Base-by-base conservation (phyloP, 35 echinoderm and acorn worm species). In the Stichopus chloronotus region DNA sequence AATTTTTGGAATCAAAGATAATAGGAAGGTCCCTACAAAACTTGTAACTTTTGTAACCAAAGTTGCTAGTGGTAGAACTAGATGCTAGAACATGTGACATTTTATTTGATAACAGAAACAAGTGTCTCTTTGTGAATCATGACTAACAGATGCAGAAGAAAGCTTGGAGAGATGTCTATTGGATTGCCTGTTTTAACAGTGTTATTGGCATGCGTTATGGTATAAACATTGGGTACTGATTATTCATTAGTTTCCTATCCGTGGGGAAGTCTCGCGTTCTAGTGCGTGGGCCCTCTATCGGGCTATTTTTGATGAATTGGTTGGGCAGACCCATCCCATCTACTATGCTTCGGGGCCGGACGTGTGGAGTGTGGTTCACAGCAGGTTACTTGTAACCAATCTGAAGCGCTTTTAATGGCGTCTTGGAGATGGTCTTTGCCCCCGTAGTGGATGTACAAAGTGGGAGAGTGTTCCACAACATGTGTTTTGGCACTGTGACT, bases 21-120 rank as follows among this genome's bases (percentile, higher is more conserved):
- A 74, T 74, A 74, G 69, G 8, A 74, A 74, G 69, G 69, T 74
- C 69, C 69, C 69, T 74, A 74, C 69, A 74, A 74, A 74, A 74
- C 69, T 74, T 14, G 69, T 74, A 10, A 74, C 69, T 74, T 74
- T 74, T 74, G 69, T 74, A 5, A 74, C 69, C 4, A 74, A 74
- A 74, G 14, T 74, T 74, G 69, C 69, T 74, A 74, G 23, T 10
- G 5, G 63, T 68, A 17, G 63, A 68, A 68, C 17, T 68, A 68
- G 63, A 9, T 68, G 63, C 63, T 68, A 68, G 63, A 17, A 9
- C 8, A 68, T 68, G 63, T 68, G 63, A 9, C 63, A 68, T 9
- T 68, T 68, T 68, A 68, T 9, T 17, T 68, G 63, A 17, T 68
- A 9, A 17, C 63, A 9, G 63, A 17, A 68, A 68, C 63, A 68